A percentile compares a stretch with the other conserved stretches of the same genome.
Evolutionary conservation across 53 echinoderm and acorn worm genomes (phyloP).

Genomic region (Paracentrotus lividus): DNA sequence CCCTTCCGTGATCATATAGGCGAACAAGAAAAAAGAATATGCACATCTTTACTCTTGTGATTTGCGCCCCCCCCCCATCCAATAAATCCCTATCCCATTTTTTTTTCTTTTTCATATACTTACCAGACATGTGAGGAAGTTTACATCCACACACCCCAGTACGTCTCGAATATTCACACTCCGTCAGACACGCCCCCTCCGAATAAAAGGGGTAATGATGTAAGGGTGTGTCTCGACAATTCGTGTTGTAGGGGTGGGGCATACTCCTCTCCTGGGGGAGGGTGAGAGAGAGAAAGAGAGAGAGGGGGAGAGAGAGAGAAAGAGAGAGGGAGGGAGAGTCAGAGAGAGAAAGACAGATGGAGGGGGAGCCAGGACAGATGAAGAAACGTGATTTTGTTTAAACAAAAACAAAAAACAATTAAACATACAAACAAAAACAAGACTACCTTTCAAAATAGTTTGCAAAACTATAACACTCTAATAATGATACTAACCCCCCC

Average conservation of each 20-base stretch:
- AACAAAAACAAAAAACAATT: too few species aligned
- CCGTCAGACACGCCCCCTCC: constrained; percentile 42
- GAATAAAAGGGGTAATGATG: constrained; percentile 52
- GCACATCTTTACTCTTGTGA: too few species aligned
- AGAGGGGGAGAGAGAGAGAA: neutral
- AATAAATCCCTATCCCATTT: neutral
- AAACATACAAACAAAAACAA: too few species aligned
- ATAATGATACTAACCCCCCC: too few species aligned
- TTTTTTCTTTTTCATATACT: neutral
- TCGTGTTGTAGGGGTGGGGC: constrained; percentile 46
- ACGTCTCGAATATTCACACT: neutral
- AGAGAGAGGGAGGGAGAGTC: neutral
- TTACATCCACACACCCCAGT: neutral
- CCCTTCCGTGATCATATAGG: too few species aligned
- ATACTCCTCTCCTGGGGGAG: neutral
- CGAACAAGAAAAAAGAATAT: too few species aligned
- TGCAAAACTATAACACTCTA: too few species aligned
- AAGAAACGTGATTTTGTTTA: too few species aligned
- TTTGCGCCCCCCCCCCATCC: too few species aligned
- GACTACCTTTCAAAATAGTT: too few species aligned
- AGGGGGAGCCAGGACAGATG: neutral
- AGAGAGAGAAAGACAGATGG: neutral
- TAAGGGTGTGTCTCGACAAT: constrained; percentile 52
- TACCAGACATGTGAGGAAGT: neutral
- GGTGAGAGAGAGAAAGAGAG: neutral